Evolutionary conservation across 2,797 vertebrate species (phyloP), one percentile per base, ranked within the genome.

Genomic region (Hippopotamyrus pictus): DNA sequence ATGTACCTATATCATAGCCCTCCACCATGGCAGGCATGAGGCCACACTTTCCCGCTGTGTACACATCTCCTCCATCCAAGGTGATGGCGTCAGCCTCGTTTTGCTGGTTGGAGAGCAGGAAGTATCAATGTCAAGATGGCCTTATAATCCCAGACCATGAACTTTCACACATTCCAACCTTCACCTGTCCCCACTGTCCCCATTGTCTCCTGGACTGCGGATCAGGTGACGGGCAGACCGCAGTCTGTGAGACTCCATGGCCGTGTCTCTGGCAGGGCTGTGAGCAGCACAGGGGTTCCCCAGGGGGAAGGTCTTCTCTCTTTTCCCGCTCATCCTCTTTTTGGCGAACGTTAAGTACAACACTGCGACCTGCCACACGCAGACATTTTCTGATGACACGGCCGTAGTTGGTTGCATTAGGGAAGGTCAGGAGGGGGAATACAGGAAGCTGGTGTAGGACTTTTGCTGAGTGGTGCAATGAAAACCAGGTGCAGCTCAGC

Each of bases 31-130:
- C 97, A n/a, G 98, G 97, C 91, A 97, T 93, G 91, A 99, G 93
- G 46, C 97, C 97, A 73, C 98, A 99, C 88, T 95, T 94, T 0
- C 97, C 98, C 7, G 97, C 98, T 3, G 94, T 95, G 91, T 96
- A 99, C 92, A 98, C 94, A 37, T 96, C 93, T 2, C 98, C 98
- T 93, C 97, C 97, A 0, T 99, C 98, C 82, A 97, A 90, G 65
- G 95, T 95, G 88, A 99, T 92, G 11, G 97, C 97, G 41, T 99
- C 98, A 0, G 97, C 97, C 19, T 97, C 96, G 53, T 94, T 93
- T 90, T 95, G 95, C 98, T 99, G 53, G 76, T 57, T 29, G 50
- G 17, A 83, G 73, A 19, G 53, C 37, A 46, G 37, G 8, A 73
- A 41, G 33, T 82, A 33, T 46, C 37, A 82, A 46, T 46, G 76